Evolutionary conservation across 2,888 invertebrate species (phyloP).

Genomic region (Hemistola chrysoprasaria): DNA sequence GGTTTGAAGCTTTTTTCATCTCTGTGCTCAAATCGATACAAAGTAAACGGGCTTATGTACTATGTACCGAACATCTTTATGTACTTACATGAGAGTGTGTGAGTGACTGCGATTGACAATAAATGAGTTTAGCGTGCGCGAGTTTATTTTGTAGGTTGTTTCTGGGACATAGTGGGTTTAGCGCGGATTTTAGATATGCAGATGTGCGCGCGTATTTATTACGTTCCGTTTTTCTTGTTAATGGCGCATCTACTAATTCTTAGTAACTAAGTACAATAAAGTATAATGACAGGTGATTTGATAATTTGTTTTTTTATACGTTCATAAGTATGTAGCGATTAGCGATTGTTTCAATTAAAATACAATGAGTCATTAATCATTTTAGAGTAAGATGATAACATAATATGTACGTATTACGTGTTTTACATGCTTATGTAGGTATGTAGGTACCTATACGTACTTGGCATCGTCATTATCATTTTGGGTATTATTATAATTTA

Average conservation of each 20-base stretch:
- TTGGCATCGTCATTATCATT: no score
- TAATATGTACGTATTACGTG: neutral
- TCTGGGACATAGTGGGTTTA: constrained; percentile 11
- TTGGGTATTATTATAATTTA: no score
- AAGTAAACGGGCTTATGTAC: constrained; percentile 37
- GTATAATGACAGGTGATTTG: constrained; percentile 5
- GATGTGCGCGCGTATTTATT: neutral
- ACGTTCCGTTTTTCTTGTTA: neutral
- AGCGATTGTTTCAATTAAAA: no score
- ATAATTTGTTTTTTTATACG: neutral
- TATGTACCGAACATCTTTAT: constrained; percentile 33
- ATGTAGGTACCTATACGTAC: no score
- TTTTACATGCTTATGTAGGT: neutral
- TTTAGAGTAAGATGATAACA: neutral
- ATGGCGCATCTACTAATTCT: constrained; percentile 1
- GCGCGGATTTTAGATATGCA: neutral
- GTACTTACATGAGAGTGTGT: constrained; percentile 40
- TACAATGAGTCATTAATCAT: neutral
- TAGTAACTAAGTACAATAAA: neutral
- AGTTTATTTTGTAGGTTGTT: constrained; percentile 26
- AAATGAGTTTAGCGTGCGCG: constrained; percentile 31
- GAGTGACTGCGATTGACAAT: constrained; percentile 33
- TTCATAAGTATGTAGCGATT: no score
- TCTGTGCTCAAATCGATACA: constrained; percentile 47
- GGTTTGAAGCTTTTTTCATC: constrained; percentile 40